A percentile compares a stretch with the other conserved stretches of the same genome.
These are phyloP conservation scores for Phaethon lepturus DNA, from an alignment of 2,113 vertebrate genomes.

Conservation along the genomic window DNA sequence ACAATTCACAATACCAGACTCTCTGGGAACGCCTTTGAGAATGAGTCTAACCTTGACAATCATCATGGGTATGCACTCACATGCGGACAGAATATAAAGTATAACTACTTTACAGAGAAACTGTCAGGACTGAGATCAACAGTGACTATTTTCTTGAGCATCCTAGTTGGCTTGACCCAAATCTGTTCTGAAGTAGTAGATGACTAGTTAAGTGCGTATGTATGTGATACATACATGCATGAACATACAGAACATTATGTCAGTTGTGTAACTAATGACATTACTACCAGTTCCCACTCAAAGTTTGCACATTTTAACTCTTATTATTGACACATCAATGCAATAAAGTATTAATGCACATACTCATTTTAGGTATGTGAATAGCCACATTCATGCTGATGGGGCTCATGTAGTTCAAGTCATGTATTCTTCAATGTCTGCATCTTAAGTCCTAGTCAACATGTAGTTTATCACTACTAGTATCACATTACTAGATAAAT, in stretches of 20 bases:
- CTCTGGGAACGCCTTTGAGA: neutral
- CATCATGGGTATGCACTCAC: neutral
- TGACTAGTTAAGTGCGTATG: neutral
- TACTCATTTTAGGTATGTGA: neutral
- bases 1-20: neutral
- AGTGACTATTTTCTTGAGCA: neutral
- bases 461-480: neutral
- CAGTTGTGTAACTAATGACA: neutral
- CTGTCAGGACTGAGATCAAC: neutral
- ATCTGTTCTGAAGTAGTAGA: neutral
- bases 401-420: neutral
- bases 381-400: neutral
- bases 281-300: neutral
- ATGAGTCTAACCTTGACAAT: neutral
- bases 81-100: neutral
- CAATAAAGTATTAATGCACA: neutral
- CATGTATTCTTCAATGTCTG: neutral
- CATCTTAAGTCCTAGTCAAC: neutral
- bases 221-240: neutral
- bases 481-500: neutral
- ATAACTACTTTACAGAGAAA: neutral
- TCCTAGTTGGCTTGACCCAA: neutral
- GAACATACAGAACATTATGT: neutral
- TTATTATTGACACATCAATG: neutral
- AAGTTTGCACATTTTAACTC: neutral